A percentile compares a stretch with the other conserved stretches of the same genome.
phyloP scores from a whole-genome alignment of 1,140 invertebrate species.

The Ostrea edulis region DNA sequence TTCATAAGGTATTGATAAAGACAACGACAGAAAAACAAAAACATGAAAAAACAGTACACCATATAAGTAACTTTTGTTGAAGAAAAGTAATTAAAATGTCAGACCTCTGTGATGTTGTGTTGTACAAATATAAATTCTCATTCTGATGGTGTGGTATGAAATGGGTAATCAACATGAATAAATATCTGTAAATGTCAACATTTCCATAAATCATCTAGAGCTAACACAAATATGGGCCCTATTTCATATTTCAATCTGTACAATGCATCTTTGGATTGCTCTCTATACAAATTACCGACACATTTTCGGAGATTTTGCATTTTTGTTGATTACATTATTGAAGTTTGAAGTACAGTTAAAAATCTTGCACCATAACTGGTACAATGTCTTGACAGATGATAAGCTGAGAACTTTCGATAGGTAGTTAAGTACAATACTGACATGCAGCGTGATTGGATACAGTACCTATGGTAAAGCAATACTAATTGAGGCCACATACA shows the following conservation, averaged over 20 bases:
- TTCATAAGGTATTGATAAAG: neutral
- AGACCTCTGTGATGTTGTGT: conserved; percentile 13
- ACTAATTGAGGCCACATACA: neutral
- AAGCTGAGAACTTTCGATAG: neutral
- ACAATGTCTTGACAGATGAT: neutral
- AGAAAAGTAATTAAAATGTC: conserved; percentile 14
- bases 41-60: neutral
- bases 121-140: conserved; percentile 11
- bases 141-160: neutral
- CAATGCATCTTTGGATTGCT: neutral
- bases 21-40: conserved; percentile 24
- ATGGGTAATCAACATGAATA: conserved; percentile 7
- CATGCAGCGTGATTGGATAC: neutral
- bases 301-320: neutral
- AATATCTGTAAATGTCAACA: neutral
- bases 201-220: neutral
- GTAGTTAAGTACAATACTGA: neutral
- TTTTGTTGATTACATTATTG: too few species aligned
- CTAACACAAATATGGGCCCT: conserved; percentile 7
- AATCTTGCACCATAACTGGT: neutral
- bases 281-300: neutral
- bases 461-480: neutral
- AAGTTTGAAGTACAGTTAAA: neutral
- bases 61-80: neutral
- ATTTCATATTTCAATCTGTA: neutral